Conservation (phyloP, 2,113 vertebrate species). For the Syrmaticus mikado region DNA sequence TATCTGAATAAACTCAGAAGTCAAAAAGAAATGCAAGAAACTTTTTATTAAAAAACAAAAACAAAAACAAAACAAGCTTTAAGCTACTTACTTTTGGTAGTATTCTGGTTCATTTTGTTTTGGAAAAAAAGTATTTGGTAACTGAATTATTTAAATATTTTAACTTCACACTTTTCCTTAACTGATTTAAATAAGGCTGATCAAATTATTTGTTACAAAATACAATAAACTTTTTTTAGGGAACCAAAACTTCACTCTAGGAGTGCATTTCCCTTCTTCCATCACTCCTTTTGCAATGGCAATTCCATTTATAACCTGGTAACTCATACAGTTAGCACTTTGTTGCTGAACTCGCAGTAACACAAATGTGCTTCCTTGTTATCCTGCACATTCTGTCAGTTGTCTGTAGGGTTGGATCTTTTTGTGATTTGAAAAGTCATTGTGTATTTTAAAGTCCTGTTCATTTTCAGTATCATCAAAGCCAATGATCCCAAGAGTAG, state of each 20-base stretch:
- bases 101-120: not conserved
- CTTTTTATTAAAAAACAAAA: not conserved
- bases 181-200: not conserved
- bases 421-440: not conserved
- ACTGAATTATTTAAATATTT: not conserved
- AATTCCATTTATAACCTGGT: not conserved
- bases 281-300: not conserved
- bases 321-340: not conserved
- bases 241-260: not conserved
- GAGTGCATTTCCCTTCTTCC: not conserved
- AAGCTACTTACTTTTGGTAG: not conserved
- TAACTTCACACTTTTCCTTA: not conserved
- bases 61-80: not conserved
- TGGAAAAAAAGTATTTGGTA: not conserved
- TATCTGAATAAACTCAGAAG: not conserved
- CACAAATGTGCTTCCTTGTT: not conserved
- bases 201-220: not conserved
- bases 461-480: not conserved
- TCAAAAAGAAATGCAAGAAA: not conserved
- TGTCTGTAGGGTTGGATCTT: not conserved
- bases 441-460: not conserved
- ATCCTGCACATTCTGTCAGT: not conserved
- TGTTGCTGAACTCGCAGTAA: not conserved
- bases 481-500: not conserved
- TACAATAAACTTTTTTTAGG: not conserved